A percentile compares a stretch with the other conserved stretches of the same genome.
phyloP scores from a whole-genome alignment of 2,888 invertebrate genomes.

The Dicyrtomina minuta region DNA sequence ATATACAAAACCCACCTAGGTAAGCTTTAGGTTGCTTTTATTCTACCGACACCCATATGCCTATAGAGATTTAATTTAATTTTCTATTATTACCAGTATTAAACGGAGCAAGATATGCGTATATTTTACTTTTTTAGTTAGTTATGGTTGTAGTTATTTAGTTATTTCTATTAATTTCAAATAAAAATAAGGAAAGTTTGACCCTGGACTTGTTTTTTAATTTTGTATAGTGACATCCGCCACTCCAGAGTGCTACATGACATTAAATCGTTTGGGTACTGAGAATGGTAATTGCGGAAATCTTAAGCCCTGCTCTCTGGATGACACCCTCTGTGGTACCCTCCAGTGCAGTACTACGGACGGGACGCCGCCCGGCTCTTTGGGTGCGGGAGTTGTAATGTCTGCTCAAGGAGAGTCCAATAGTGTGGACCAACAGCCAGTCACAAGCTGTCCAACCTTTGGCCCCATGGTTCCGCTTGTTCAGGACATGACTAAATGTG shows the following conservation, averaged over 20 bases:
- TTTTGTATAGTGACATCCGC: not conserved
- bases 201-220: not conserved
- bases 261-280: slow-evolving; percentile 3
- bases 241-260: slow-evolving; percentile 2
- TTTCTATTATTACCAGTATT: not conserved
- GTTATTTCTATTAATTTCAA: too few species aligned
- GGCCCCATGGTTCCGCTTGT: slow-evolving; percentile 25
- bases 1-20: slow-evolving; percentile 82
- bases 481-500: slow-evolving; percentile 28
- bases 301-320: slow-evolving; percentile 80
- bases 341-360: slow-evolving; percentile 1
- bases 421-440: not conserved
- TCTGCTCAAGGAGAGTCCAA: not conserved
- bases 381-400: not conserved
- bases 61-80: not conserved
- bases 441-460: slow-evolving; percentile 10
- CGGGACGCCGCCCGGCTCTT: too few species aligned
- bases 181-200: not conserved
- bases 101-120: too few species aligned
- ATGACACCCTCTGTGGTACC: slow-evolving; percentile 85
- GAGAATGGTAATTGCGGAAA: slow-evolving; percentile 82
- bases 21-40: too few species aligned
- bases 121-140: too few species aligned
- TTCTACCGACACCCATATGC: not conserved
- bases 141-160: too few species aligned